Evolutionary conservation across 2,113 vertebrate genomes (phyloP).

Genomic region (Potamarius usumacintae): DNA sequence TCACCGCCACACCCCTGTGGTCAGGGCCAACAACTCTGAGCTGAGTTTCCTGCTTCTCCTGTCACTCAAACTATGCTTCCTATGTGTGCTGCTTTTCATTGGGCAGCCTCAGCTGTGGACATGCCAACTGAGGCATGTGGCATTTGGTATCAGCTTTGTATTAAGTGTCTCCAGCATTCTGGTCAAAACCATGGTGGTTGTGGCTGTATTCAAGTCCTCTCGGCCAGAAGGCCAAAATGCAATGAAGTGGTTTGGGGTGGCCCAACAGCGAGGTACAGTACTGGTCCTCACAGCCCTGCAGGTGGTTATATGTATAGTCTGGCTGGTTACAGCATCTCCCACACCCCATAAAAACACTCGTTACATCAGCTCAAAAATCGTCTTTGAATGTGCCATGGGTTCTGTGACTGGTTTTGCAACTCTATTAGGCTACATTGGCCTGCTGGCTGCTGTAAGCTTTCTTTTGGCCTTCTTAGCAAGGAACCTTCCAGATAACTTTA

Average conservation of each 20-base stretch:
- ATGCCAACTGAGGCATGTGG: constrained; percentile 61
- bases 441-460: constrained; percentile 60
- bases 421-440: constrained; percentile 59
- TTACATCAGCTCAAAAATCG: constrained; percentile 56
- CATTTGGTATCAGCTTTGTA: constrained; percentile 62
- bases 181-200: constrained; percentile 66
- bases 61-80: constrained; percentile 61
- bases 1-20: constrained; percentile 60
- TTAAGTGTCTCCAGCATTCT: constrained; percentile 62
- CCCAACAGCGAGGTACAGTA: constrained; percentile 60
- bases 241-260: constrained; percentile 61
- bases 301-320: constrained; percentile 51
- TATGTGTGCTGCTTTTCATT: constrained; percentile 61
- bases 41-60: constrained; percentile 62
- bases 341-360: constrained; percentile 55
- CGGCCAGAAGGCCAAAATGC: constrained; percentile 54
- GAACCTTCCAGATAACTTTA: constrained; percentile 65
- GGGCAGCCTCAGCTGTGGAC: constrained; percentile 57
- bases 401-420: constrained; percentile 52
- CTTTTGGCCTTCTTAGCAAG: constrained; percentile 62
- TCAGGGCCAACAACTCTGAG: constrained; percentile 64
- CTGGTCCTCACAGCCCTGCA: constrained; percentile 53
- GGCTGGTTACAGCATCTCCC: constrained; percentile 54
- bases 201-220: constrained; percentile 61
- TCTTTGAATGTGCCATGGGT: constrained; percentile 57